These are phyloP conservation scores for Musca vetustissima DNA, from an alignment of 1,140 invertebrate genomes.

Conservation along the genomic window DNA sequence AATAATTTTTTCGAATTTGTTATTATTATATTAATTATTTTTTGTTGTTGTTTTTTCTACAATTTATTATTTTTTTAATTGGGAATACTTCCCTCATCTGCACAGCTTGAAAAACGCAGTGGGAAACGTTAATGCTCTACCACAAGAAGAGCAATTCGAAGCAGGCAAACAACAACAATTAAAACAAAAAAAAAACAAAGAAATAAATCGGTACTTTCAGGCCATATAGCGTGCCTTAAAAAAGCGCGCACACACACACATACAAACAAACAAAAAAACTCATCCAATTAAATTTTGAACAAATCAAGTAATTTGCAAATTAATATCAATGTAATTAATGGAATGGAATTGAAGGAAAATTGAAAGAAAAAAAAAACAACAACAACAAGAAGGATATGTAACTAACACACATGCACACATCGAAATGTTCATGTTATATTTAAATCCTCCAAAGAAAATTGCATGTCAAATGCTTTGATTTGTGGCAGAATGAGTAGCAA, in stretches of 20 bases:
- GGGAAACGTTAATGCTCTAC: too few species aligned
- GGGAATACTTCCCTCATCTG: too few species aligned
- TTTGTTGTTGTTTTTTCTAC: too few species aligned
- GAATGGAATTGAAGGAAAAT: constrained; percentile 27
- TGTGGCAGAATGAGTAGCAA: not conserved
- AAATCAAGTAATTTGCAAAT: constrained; percentile 56
- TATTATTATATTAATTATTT: too few species aligned
- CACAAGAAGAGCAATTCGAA: not conserved
- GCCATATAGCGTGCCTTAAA: not conserved
- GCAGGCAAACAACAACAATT: not conserved
- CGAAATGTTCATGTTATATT: too few species aligned
- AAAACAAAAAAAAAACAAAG: constrained; percentile 22
- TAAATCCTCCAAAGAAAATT: not conserved
- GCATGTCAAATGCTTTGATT: constrained; percentile 14
- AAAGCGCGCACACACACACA: too few species aligned
- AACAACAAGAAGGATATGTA: not conserved
- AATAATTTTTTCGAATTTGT: too few species aligned
- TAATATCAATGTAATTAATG: constrained; percentile 57
- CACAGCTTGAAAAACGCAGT: too few species aligned
- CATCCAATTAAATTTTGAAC: constrained; percentile 55
- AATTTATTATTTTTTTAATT: too few species aligned
- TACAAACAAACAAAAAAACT: too few species aligned
- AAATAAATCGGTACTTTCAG: not conserved
- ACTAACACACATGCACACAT: not conserved
- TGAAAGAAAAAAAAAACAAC: not conserved